Base-by-base conservation (phyloP, 1,140 invertebrate genomes). In the Tetramorium simillimum region DNA sequence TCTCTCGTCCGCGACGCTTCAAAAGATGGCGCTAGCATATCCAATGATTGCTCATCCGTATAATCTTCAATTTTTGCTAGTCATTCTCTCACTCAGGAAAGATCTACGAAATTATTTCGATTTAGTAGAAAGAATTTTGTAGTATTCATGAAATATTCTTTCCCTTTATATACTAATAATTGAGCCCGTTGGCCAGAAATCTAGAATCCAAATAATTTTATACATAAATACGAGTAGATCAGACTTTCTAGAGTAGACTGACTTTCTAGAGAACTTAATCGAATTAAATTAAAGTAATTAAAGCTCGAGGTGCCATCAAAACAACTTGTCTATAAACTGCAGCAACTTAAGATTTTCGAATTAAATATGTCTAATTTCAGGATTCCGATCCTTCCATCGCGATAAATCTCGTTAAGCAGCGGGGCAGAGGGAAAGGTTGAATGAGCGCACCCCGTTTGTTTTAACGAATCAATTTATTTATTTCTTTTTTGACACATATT, bases 381-480 rank as follows among this genome's bases (percentile, higher is more conserved):
- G 2, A 37, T 7, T 73, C 14, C 28, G 62, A 65, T 9, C 3
- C 10, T 53, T 18, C 3, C 33, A 33, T 53, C 12, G 6, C 9
- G 16, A 18, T 18, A 37, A 21, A 37, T 60, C 40, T 77, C 2
- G 49, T 14, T 49, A 12, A 14, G 40, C 9, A 28, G 14, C n/a
- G 4, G 14, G 14, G 5, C 1, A 16, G 9, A 1, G 43, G 1
- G 33, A 5, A 2, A 53, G 7, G 40, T 1, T 4, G 33, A 78
- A 63, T 80, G 21, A 86, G 14, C 24, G 16, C 63, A 88, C 7
- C 2, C 18, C 28, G 5, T 49, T 88, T 76, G 28, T 60, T 85
- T 89, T 77, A 89, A 89, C 84, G 87, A 89, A 86, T 89, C 77
- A 86, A 86, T 89, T 86, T 78, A 89, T 86, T 89, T 88, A 43